Conservation (phyloP, 2,113 vertebrate genomes). For the Mustelus asterias region DNA sequence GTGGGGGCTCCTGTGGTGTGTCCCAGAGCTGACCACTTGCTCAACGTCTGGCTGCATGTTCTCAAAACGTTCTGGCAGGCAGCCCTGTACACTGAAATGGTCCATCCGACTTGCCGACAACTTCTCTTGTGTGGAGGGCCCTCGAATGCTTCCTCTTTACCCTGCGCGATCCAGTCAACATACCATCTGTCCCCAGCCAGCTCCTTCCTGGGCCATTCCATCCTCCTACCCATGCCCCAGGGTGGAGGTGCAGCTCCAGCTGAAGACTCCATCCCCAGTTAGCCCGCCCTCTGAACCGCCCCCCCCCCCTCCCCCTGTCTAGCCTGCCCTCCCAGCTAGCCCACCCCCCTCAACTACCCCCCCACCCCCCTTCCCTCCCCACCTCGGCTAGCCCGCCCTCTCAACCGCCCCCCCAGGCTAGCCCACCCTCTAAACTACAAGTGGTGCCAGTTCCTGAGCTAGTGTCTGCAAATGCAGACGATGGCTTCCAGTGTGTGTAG, state of each 20-base stretch:
- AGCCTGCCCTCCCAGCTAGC: too few species aligned
- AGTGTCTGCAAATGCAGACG: background rate
- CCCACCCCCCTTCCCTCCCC: too few species aligned
- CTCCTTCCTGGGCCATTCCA: background rate
- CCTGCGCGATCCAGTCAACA: background rate
- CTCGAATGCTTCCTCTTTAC: background rate
- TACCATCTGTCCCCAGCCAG: background rate
- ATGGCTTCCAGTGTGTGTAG: background rate
- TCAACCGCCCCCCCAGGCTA: background rate
- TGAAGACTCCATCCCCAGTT: background rate
- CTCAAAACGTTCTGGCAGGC: too few species aligned
- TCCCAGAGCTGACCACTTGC: background rate
- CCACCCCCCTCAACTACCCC: too few species aligned
- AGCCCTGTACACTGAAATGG: too few species aligned
- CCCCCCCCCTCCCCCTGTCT: too few species aligned
- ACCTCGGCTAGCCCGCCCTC: too few species aligned
- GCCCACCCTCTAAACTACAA: background rate
- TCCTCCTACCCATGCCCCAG: background rate
- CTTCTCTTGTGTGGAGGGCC: background rate
- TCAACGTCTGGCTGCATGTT: background rate
- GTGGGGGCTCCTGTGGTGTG: background rate
- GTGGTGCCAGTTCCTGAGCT: background rate
- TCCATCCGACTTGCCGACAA: background rate
- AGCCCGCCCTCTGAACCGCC: too few species aligned
- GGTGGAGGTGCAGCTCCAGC: background rate